Conservation (phyloP, 2,888 invertebrate genomes). For the Abscondita cerata region DNA sequence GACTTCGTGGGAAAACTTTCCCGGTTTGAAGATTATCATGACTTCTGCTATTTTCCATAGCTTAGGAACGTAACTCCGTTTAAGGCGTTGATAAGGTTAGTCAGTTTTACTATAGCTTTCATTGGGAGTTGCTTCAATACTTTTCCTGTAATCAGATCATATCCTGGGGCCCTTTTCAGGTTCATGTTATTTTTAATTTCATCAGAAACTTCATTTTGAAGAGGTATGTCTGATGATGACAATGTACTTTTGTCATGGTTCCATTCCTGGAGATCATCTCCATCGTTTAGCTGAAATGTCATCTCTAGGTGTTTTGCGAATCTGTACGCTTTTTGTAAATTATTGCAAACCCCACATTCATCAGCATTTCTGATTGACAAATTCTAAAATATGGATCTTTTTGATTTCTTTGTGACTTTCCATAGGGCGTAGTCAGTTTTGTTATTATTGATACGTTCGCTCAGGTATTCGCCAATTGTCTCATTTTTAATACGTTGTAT, state of each 20-base stretch:
- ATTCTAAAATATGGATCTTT: conserved; percentile 12
- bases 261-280: too few species aligned
- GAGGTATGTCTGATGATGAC: neutral
- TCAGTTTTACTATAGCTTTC: conserved; percentile 13
- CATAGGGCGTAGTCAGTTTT: conserved; percentile 13
- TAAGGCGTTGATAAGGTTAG: conserved; percentile 7
- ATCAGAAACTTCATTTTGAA: conserved; percentile 1
- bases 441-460: conserved; percentile 17
- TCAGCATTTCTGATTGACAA: conserved; percentile 10
- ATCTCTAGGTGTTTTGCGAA: too few species aligned
- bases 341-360: conserved; percentile 9
- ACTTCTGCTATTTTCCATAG: conserved; percentile 13
- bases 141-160: conserved; percentile 13
- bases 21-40: neutral
- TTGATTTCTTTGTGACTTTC: conserved; percentile 6
- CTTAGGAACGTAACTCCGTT: neutral
- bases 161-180: conserved; percentile 6
- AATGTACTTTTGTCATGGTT: too few species aligned
- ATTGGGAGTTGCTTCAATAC: conserved; percentile 9
- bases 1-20: neutral
- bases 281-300: too few species aligned
- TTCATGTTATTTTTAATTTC: conserved; percentile 15
- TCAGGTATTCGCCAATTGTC: conserved; percentile 14
- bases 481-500: conserved; percentile 8
- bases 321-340: too few species aligned